These are phyloP conservation scores for Prionace glauca DNA, from an alignment of 2,797 vertebrate genomes.

Conservation along the genomic window DNA sequence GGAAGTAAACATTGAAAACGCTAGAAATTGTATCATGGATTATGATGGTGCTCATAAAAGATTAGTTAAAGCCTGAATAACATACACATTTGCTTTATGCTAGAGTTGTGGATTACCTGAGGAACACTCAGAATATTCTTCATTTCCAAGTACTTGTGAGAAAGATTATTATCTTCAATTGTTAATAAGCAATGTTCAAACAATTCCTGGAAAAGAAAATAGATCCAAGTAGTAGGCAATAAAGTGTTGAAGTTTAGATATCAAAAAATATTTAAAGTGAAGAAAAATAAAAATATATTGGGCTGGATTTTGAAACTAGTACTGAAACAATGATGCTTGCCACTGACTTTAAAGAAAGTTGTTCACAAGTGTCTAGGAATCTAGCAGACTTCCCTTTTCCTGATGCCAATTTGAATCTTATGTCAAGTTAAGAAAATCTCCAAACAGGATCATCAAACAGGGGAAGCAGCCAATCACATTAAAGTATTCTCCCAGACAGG, in stretches of 20 bases:
- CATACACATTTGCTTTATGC: neutral
- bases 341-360: too few species aligned
- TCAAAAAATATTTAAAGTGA: neutral
- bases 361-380: too few species aligned
- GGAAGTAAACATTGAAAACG: neutral
- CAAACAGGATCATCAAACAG: too few species aligned
- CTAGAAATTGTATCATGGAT: too few species aligned
- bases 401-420: too few species aligned
- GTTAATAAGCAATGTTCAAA: slow-evolving; percentile 67
- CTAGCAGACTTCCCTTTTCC: too few species aligned
- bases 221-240: neutral
- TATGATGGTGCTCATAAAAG: neutral
- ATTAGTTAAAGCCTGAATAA: slow-evolving; percentile 41
- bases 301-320: neutral
- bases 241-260: neutral
- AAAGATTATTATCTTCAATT: slow-evolving; percentile 67
- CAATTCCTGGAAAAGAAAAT: slow-evolving; percentile 62
- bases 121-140: slow-evolving; percentile 65
- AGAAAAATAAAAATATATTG: neutral
- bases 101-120: slow-evolving; percentile 61
- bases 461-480: too few species aligned
- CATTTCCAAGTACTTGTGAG: slow-evolving; percentile 71
- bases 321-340: too few species aligned
- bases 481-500: too few species aligned
- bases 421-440: too few species aligned